Conservation (phyloP, 2,113 vertebrate species). For the Ageneiosus marmoratus region DNA sequence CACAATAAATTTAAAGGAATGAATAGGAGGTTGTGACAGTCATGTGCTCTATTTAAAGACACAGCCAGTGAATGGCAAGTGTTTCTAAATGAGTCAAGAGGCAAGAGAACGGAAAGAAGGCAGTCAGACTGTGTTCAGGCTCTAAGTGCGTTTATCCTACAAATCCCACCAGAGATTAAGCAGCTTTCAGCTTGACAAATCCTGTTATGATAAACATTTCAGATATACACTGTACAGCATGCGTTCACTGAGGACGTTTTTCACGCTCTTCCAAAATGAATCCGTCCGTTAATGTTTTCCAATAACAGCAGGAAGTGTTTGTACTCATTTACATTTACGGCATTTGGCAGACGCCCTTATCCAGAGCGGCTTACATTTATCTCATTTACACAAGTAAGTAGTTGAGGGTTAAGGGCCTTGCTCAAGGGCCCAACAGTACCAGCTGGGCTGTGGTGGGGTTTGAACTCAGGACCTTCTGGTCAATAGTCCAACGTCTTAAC, state of each 20-base stretch:
- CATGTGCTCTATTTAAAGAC: background rate
- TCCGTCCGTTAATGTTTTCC: too few species aligned
- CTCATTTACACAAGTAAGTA: too few species aligned
- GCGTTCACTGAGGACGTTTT: background rate
- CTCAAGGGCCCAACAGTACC: too few species aligned
- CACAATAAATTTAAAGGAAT: background rate
- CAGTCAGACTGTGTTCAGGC: constrained; percentile 23
- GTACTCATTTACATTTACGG: too few species aligned
- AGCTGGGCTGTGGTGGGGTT: too few species aligned
- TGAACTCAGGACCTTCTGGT: too few species aligned
- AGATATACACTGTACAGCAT: background rate
- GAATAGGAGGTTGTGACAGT: background rate
- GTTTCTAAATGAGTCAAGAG: constrained; percentile 3
- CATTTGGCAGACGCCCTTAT: too few species aligned
- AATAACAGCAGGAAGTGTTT: background rate
- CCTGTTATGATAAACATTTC: background rate
- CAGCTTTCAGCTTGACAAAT: background rate
- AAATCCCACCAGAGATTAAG: constrained; percentile 2
- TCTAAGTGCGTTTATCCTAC: background rate
- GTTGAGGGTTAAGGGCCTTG: too few species aligned
- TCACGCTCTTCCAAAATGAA: background rate
- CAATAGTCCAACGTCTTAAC: too few species aligned
- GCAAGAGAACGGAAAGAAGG: background rate
- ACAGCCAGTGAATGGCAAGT: background rate
- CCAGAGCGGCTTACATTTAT: too few species aligned